phyloP scores from a whole-genome alignment of 2,888 invertebrate genomes.

The Euzetes globulus region DNA sequence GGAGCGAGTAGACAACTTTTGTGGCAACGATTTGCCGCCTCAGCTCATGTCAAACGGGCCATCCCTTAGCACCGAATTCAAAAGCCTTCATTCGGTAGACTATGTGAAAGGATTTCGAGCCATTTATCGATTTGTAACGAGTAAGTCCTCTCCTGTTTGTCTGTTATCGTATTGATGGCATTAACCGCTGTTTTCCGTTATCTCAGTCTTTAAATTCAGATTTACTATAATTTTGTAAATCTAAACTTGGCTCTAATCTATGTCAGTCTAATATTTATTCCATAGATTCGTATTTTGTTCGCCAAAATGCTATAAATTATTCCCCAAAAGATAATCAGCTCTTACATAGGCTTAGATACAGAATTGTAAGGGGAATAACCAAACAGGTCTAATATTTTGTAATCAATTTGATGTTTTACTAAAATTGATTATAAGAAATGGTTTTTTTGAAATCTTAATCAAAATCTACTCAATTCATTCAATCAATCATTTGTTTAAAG shows the following conservation, averaged over 20 bases:
- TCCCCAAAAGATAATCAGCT: too few species aligned
- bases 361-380: too few species aligned
- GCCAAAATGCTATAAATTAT: too few species aligned
- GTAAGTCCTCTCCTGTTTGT: constrained; percentile 55
- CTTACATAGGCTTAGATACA: too few species aligned
- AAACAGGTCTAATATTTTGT: too few species aligned
- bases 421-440: too few species aligned
- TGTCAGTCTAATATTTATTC: too few species aligned
- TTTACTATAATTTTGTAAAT: constrained; percentile 18
- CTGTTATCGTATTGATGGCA: background rate
- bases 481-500: background rate
- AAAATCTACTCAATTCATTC: background rate
- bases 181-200: background rate
- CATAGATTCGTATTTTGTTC: too few species aligned
- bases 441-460: background rate
- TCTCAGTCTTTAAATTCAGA: constrained; percentile 9
- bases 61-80: constrained; percentile 64
- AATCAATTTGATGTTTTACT: too few species aligned
- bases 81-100: constrained; percentile 59
- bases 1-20: constrained; percentile 78
- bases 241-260: background rate
- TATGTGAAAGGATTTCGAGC: constrained; percentile 78
- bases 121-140: constrained; percentile 77
- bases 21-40: constrained; percentile 70
- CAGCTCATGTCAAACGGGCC: constrained; percentile 90